Evolutionary conservation across 2,113 vertebrate genomes (phyloP), one percentile per base, ranked within the genome.

Genomic region (Steatornis caripensis): DNA sequence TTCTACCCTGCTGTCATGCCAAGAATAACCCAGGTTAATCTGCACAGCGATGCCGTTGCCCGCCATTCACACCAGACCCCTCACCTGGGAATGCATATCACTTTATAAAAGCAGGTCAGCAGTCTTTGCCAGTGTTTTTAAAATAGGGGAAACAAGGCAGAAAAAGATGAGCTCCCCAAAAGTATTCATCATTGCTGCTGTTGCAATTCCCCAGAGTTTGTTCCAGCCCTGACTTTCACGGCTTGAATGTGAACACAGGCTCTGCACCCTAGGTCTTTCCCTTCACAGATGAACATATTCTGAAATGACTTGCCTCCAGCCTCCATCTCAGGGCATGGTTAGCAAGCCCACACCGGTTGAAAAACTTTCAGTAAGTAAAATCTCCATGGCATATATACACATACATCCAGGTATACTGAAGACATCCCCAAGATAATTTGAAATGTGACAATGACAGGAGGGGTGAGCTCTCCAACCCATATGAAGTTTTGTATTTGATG

Each of bases 1-100:
- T 48, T 48, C 80, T 49, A 34, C 51, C 39, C 27, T 85, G 51
- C 45, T 76, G 27, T 58, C 54, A 45, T 65, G 26, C 49, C 6
- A 3, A 64, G 61, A 75, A n/a, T 46, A 21, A 70, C 27, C 9
- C 32, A 39, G 34, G 21, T 75, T 80, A 74, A 69, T 32, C 34
- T 37, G 26, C 43, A 53, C 24, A 45, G 36, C 0, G 3, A 57
- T n/a, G 61, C 53, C 17, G 23, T 60, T 34, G 36, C 32, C 20
- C 1, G 0, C n/a, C 43, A 18, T 29, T 54, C 1, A 1, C 36
- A 36, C 27, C 1, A 1, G 60, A 41, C 11, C 11, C 19, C 19
- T 70, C 30, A 49, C 26, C 13, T 29, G 53, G 49, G 36, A 82
- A 66, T 16, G 10, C 2, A 2, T 16, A 26, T 51, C 4, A 2